phyloP scores from a whole-genome alignment of 2,113 vertebrate species.

The Poeciliopsis retropinna region DNA sequence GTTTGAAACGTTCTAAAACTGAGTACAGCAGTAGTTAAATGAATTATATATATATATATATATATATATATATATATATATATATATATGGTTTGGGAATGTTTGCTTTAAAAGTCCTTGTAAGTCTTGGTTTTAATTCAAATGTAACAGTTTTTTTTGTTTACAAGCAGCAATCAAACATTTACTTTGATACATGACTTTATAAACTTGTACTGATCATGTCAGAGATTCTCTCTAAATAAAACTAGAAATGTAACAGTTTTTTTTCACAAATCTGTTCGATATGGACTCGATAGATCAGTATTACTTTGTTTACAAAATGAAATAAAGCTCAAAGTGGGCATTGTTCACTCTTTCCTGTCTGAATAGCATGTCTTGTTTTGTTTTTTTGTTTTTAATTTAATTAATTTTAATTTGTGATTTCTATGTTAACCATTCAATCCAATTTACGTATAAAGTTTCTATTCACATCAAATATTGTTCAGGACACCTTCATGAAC shows the following conservation, averaged over 20 bases:
- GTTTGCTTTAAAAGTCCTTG: slow-evolving; percentile 20
- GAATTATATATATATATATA: not conserved
- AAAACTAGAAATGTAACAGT: slow-evolving; percentile 34
- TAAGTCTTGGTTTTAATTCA: slow-evolving; percentile 13
- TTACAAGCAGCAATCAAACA: slow-evolving; percentile 7
- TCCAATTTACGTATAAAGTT: too few species aligned
- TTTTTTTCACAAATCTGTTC: not conserved
- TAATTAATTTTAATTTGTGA: too few species aligned
- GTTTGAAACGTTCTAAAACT: slow-evolving; percentile 30
- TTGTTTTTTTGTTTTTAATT: too few species aligned
- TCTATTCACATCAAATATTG: too few species aligned
- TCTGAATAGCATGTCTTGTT: not conserved
- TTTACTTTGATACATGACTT: slow-evolving; percentile 32
- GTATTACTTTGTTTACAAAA: not conserved
- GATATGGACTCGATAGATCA: not conserved
- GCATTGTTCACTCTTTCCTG: not conserved
- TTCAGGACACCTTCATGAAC: too few species aligned
- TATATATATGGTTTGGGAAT: not conserved
- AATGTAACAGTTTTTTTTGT: slow-evolving; percentile 2
- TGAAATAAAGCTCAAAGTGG: not conserved
- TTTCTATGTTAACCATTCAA: not conserved
- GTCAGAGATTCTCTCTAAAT: slow-evolving; percentile 50
- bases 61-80: too few species aligned
- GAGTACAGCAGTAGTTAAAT: slow-evolving; percentile 34
- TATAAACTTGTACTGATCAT: slow-evolving; percentile 33